Evolutionary conservation across 2,888 invertebrate species (phyloP).

Genomic region (Caenorhabditis doughertyi): DNA sequence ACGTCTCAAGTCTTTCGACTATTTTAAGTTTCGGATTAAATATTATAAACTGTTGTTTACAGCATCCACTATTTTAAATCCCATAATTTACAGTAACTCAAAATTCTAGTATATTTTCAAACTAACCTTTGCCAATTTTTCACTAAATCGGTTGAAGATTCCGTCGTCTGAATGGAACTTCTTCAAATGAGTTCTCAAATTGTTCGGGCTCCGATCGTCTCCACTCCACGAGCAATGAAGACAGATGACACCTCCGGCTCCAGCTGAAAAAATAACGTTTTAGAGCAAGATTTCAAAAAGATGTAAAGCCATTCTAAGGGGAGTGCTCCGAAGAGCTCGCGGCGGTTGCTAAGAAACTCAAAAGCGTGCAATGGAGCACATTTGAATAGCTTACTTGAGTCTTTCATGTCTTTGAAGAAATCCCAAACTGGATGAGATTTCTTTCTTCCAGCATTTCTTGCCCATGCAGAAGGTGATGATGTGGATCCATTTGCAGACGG

Average conservation of each 20-base stretch:
- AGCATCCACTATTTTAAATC: too few species aligned
- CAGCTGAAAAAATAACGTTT: conserved; percentile 65
- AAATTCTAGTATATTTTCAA: too few species aligned
- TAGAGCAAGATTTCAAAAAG: too few species aligned
- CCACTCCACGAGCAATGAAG: conserved; percentile 77
- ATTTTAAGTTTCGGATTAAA: too few species aligned
- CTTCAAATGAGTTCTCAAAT: conserved; percentile 78
- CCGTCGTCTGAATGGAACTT: conserved; percentile 77
- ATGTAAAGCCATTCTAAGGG: too few species aligned
- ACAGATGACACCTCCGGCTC: conserved; percentile 75
- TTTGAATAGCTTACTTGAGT: conserved; percentile 69
- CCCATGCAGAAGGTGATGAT: conserved; percentile 71
- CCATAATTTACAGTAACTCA: too few species aligned
- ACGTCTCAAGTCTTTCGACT: too few species aligned
- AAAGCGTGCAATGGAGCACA: conserved; percentile 7
- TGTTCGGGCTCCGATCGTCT: conserved; percentile 78
- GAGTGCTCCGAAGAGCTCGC: not conserved
- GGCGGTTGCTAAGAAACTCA: not conserved
- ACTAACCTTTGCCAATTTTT: conserved; percentile 74
- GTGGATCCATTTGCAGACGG: conserved; percentile 6
- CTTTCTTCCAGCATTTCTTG: conserved; percentile 74
- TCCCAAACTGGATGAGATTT: conserved; percentile 81
- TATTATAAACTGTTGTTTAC: too few species aligned
- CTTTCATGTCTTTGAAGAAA: conserved; percentile 78
- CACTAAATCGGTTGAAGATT: conserved; percentile 74